Conservation (phyloP, 2,888 invertebrate species). For the Smittia aterrima region DNA sequence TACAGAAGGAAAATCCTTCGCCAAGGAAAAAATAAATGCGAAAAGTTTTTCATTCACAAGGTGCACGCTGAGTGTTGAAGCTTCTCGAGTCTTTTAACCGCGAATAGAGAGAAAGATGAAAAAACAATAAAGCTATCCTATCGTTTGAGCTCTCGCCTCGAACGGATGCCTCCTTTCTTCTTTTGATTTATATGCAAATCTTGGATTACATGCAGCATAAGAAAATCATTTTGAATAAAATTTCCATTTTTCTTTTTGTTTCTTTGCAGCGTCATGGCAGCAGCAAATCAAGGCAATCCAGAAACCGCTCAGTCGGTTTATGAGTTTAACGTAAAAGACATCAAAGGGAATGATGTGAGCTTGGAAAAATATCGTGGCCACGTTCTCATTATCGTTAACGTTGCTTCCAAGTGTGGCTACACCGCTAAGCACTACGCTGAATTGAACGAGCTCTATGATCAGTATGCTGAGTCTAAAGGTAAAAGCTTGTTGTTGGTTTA, state of each 20-base stretch:
- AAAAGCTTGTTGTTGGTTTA: not conserved
- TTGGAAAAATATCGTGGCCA: slow-evolving; percentile 55
- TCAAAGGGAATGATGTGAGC: slow-evolving; percentile 39
- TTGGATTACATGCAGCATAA: not conserved
- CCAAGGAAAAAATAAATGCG: too few relatives aligned
- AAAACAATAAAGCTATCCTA: not conserved
- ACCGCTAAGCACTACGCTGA: slow-evolving; percentile 60
- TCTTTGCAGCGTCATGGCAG: slow-evolving; percentile 42
- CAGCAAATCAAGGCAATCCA: slow-evolving; percentile 41
- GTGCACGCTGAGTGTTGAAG: too few relatives aligned
- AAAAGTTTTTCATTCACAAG: not conserved
- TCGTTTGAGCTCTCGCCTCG: not conserved
- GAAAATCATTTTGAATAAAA: not conserved
- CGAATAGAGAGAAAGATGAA: not conserved
- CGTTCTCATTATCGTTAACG: slow-evolving; percentile 61
- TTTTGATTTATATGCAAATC: not conserved
- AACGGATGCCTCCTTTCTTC: not conserved
- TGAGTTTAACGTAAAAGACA: slow-evolving; percentile 41
- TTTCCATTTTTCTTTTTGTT: not conserved
- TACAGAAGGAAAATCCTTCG: not conserved
- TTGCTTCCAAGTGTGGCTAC: slow-evolving; percentile 61
- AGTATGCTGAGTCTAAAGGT: slow-evolving; percentile 54
- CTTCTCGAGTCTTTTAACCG: not conserved
- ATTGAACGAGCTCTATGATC: slow-evolving; percentile 57
- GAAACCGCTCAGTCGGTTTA: slow-evolving; percentile 42